Evolutionary conservation across 2,888 invertebrate species (phyloP).

Genomic region (Xestoiulus laeticollis): DNA sequence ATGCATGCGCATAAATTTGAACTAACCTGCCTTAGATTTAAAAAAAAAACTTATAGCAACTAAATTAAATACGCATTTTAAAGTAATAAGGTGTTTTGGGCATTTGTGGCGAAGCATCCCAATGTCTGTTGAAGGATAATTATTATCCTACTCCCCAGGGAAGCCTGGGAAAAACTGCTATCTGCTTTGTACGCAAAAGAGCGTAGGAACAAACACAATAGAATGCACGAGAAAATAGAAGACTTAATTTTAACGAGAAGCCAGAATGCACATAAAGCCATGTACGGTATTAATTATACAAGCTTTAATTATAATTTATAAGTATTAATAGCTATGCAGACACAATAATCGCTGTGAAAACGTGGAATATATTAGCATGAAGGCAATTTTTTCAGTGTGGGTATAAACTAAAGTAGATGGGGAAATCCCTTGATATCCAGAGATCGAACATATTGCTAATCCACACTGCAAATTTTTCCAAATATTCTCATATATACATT

Average conservation of each 20-base stretch:
- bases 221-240: background rate
- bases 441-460: background rate
- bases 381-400: background rate
- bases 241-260: background rate
- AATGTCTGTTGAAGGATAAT: slow-evolving; percentile 16
- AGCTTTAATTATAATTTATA: background rate
- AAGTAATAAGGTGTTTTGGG: background rate
- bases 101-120: background rate
- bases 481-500: background rate
- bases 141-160: background rate
- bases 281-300: background rate
- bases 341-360: background rate
- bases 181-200: background rate
- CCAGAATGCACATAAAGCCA: background rate
- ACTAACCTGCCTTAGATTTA: no score
- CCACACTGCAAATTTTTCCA: background rate
- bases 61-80: slow-evolving; percentile 9
- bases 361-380: background rate
- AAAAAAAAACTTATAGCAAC: background rate
- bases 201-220: background rate
- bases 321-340: background rate
- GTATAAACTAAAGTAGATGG: background rate
- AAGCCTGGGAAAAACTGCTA: background rate
- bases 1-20: no score
- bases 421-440: no score